Conservation (phyloP, 2,888 invertebrate genomes). For the Dynastes maya region DNA sequence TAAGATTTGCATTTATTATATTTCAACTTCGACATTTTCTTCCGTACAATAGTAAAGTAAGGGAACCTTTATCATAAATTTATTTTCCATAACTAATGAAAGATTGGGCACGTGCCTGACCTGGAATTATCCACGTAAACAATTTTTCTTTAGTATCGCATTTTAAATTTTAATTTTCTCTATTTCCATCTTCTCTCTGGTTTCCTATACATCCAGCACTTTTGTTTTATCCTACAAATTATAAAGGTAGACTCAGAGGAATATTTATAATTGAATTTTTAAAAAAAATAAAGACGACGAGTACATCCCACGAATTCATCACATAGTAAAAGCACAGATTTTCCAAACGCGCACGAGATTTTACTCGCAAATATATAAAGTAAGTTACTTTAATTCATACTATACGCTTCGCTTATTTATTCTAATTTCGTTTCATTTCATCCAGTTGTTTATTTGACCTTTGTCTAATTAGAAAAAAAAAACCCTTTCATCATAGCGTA, state of each 20-base stretch:
- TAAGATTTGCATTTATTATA: background rate
- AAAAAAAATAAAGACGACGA: background rate
- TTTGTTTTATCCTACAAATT: background rate
- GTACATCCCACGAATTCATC: background rate
- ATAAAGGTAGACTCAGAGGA: background rate
- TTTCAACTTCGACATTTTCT: background rate
- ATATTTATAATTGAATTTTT: constrained; percentile 11
- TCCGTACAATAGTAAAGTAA: background rate
- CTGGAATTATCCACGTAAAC: no score
- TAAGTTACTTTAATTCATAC: constrained; percentile 18
- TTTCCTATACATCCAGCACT: background rate
- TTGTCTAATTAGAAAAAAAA: constrained; percentile 18
- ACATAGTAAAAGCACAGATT: background rate
- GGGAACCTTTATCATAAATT: background rate
- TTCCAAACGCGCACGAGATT: background rate
- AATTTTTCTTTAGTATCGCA: no score
- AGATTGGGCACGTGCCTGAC: no score
- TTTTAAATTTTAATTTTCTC: background rate
- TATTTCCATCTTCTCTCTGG: background rate
- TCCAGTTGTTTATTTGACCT: constrained; percentile 22
- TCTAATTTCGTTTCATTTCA: constrained; percentile 23
- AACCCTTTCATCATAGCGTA: constrained; percentile 7
- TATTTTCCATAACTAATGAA: no score
- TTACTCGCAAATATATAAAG: constrained; percentile 25
- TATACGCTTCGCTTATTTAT: constrained; percentile 20